Evolutionary conservation across 1,140 invertebrate species (phyloP).

Genomic region (Drosophila nigromelanica): DNA sequence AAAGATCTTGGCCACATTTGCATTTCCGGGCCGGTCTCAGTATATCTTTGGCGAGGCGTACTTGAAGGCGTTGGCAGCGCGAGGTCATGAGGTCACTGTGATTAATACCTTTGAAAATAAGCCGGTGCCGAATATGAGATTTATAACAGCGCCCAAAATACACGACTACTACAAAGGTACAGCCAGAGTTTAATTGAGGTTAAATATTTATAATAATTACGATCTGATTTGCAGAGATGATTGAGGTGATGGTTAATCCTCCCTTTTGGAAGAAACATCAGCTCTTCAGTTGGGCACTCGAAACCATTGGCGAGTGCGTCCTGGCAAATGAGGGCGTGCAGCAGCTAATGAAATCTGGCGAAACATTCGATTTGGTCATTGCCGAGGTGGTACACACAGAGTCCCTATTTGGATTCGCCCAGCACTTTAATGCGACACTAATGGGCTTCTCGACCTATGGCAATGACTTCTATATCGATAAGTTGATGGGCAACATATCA

Average conservation of each 20-base stretch:
- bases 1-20: constrained; percentile 83
- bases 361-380: constrained; percentile 78
- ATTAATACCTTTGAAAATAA: constrained; percentile 80
- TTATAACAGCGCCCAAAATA: constrained; percentile 63
- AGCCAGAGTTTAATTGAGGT: constrained; percentile 60
- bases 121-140: constrained; percentile 71
- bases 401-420: constrained; percentile 55
- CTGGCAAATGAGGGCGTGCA: constrained; percentile 50
- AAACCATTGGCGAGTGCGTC: background rate
- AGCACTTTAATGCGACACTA: constrained; percentile 74
- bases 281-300: constrained; percentile 45
- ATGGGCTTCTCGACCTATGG: constrained; percentile 71
- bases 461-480: constrained; percentile 55
- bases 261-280: constrained; percentile 72
- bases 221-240: constrained; percentile 23
- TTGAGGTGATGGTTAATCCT: background rate
- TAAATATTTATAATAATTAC: background rate
- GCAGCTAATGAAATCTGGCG: constrained; percentile 51
- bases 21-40: constrained; percentile 85
- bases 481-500: constrained; percentile 62
- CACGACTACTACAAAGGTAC: constrained; percentile 41
- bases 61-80: constrained; percentile 84
- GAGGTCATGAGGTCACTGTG: constrained; percentile 85
- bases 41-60: constrained; percentile 85
- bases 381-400: constrained; percentile 63